Percentiles rank a stretch among this genome's conserved stretches.
These are phyloP conservation scores for Lepus americanus DNA, from an alignment of 2,113 vertebrate genomes.

Conservation along the genomic window DNA sequence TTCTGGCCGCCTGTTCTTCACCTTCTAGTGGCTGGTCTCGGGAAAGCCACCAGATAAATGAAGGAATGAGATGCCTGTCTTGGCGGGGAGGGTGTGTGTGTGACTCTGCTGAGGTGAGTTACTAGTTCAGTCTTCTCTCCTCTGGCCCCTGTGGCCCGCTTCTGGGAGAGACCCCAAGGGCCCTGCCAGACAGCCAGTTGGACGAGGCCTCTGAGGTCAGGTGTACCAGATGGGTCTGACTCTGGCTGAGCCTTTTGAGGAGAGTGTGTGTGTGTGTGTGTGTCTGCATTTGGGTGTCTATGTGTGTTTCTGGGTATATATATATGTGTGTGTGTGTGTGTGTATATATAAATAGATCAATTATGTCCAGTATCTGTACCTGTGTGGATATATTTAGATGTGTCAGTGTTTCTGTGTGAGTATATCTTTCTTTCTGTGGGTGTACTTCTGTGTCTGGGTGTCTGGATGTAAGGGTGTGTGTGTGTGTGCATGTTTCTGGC, in stretches of 20 bases:
- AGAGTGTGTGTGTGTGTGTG: not conserved
- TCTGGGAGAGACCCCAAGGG: constrained; percentile 13
- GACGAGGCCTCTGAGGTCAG: not conserved
- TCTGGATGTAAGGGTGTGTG: not conserved
- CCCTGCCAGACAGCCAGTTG: not conserved
- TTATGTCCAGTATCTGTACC: not conserved
- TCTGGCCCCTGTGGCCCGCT: not conserved
- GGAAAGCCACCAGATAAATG: not conserved
- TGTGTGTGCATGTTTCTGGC: not conserved
- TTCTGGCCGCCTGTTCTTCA: not conserved
- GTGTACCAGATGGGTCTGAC: not conserved
- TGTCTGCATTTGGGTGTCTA: not conserved
- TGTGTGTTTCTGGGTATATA: not conserved
- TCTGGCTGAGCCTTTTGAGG: not conserved
- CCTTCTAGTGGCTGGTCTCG: not conserved
- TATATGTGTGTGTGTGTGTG: not conserved
- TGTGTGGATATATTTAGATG: not conserved
- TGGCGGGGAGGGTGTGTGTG: not conserved
- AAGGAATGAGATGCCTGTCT: not conserved
- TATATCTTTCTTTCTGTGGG: not conserved
- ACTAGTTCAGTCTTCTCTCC: not conserved
- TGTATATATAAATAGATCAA: not conserved
- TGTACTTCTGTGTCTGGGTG: not conserved
- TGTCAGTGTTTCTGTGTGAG: not conserved
- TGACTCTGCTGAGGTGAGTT: not conserved